Percentiles rank a stretch among this genome's conserved stretches.
phyloP scores from a whole-genome alignment of 1,140 invertebrate genomes.

The Aphidius ervi region DNA sequence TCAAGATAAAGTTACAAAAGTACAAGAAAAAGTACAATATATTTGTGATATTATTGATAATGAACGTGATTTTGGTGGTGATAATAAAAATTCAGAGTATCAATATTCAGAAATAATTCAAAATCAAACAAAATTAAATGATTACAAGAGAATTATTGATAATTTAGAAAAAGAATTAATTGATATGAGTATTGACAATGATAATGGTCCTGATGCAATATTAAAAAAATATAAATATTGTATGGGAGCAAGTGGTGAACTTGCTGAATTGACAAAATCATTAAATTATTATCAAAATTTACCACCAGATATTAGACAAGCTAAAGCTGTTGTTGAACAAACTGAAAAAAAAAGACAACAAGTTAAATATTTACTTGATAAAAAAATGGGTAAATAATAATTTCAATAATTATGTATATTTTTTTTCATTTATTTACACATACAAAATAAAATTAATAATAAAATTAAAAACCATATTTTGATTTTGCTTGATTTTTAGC shows the following conservation, averaged over 20 bases:
- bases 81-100: slow-evolving; percentile 24
- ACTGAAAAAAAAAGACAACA: slow-evolving; percentile 37
- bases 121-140: slow-evolving; percentile 32
- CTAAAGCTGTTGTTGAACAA: slow-evolving; percentile 36
- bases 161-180: slow-evolving; percentile 32
- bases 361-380: slow-evolving; percentile 27
- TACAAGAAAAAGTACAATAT: slow-evolving; percentile 29
- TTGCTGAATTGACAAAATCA: slow-evolving; percentile 32
- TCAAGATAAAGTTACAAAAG: slow-evolving; percentile 30
- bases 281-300: slow-evolving; percentile 38
- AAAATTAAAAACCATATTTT: slow-evolving; percentile 77
- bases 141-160: slow-evolving; percentile 35
- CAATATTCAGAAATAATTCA: slow-evolving; percentile 30
- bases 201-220: slow-evolving; percentile 31
- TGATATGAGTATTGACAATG: slow-evolving; percentile 32
- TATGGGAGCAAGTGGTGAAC: slow-evolving; percentile 31
- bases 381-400: slow-evolving; percentile 24
- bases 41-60: slow-evolving; percentile 27
- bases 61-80: slow-evolving; percentile 1
- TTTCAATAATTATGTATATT: too few relatives aligned
- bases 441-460: neutral
- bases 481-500: slow-evolving; percentile 79
- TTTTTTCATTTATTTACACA: slow-evolving; percentile 1
- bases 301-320: slow-evolving; percentile 43
- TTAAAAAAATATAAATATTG: slow-evolving; percentile 35